Conservation (phyloP, 2,888 invertebrate species). For the Petrophora chlorosata region DNA sequence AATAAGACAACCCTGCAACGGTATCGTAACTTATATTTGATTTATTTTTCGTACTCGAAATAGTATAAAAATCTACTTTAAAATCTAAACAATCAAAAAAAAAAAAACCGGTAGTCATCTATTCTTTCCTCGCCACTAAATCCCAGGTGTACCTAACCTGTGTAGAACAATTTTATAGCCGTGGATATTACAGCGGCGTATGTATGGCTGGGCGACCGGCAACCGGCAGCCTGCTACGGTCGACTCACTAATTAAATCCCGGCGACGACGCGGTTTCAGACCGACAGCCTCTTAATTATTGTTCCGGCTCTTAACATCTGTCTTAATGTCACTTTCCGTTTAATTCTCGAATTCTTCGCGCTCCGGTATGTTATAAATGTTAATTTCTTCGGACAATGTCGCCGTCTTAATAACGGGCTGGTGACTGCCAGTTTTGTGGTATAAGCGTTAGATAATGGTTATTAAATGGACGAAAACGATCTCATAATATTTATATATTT, state of each 20-base stretch:
- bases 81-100: no score
- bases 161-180: constrained; percentile 30
- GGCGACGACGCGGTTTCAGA: constrained; percentile 75
- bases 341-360: constrained; percentile 71
- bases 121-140: constrained; percentile 10
- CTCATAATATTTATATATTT: no score
- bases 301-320: constrained; percentile 81
- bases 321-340: constrained; percentile 79
- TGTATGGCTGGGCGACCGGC: constrained; percentile 41
- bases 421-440: background rate
- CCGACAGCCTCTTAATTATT: constrained; percentile 82
- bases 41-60: background rate
- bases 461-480: no score
- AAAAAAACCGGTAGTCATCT: background rate
- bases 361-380: constrained; percentile 57
- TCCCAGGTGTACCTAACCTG: constrained; percentile 7
- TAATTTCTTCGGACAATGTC: constrained; percentile 53
- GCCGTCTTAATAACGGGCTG: constrained; percentile 36
- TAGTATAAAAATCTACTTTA: no score
- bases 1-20: constrained; percentile 56
- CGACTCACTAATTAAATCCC: constrained; percentile 83
- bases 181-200: constrained; percentile 34
- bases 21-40: constrained; percentile 17
- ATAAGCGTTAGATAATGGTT: background rate
- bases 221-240: constrained; percentile 65